Evolutionary conservation across 2,113 vertebrate species (phyloP).

Genomic region (Cyprichromis sp.): DNA sequence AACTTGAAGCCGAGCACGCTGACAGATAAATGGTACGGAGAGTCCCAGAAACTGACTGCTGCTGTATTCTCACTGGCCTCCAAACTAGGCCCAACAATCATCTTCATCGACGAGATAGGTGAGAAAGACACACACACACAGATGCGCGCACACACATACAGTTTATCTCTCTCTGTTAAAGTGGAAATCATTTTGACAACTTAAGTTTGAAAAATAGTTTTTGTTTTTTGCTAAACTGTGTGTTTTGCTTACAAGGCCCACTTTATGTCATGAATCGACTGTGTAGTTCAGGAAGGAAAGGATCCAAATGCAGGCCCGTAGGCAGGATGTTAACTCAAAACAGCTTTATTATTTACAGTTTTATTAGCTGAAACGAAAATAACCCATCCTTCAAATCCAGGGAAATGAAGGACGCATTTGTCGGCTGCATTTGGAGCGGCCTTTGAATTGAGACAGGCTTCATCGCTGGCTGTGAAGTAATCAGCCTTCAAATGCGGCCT

Average conservation of each 20-base stretch:
- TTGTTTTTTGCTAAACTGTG: background rate
- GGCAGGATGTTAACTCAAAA: accelerated
- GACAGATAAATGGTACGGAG: conserved; percentile 97
- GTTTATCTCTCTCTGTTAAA: background rate
- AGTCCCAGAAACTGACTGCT: conserved; percentile 93
- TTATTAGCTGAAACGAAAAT: background rate
- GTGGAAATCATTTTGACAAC: background rate
- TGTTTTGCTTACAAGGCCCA: background rate
- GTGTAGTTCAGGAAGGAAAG: background rate
- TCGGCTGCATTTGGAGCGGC: accelerated
- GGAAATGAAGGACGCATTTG: accelerated
- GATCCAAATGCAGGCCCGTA: accelerated
- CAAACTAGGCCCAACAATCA: conserved; percentile 94
- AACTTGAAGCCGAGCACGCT: conserved; percentile 93
- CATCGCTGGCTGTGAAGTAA: background rate
- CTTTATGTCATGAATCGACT: background rate
- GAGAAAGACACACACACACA: background rate
- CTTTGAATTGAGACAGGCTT: background rate
- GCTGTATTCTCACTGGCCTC: conserved; percentile 93
- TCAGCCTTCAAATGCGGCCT: background rate
- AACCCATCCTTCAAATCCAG: background rate
- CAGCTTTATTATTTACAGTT: accelerated
- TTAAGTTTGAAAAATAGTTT: accelerated
- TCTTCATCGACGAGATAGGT: conserved; percentile 98
- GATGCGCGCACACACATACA: accelerated